Evolutionary conservation across 2,888 invertebrate species (phyloP).

Genomic region (Epistrophella euchroma): DNA sequence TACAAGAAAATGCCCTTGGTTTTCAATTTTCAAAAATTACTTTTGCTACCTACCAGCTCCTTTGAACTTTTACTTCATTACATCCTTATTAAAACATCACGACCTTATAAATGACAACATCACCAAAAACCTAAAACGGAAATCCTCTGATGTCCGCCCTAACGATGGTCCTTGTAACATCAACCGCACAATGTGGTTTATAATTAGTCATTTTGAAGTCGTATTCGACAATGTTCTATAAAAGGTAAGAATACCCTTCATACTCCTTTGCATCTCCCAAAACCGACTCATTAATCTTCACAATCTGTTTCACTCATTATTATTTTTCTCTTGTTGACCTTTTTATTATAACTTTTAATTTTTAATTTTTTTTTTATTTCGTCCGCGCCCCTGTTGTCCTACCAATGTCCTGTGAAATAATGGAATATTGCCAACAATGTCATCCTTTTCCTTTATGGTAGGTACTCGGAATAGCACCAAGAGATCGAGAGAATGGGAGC

Average conservation of each 20-base stretch:
- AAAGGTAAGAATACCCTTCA: slow-evolving; percentile 27
- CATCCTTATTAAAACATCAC: slow-evolving; percentile 10
- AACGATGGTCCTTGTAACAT: slow-evolving; percentile 39
- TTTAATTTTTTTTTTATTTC: background rate
- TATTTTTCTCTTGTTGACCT: slow-evolving; percentile 60
- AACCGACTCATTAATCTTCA: slow-evolving; percentile 26
- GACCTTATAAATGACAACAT: slow-evolving; percentile 38
- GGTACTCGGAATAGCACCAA: background rate
- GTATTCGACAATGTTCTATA: slow-evolving; percentile 29
- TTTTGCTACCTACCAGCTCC: background rate
- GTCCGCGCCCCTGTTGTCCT: slow-evolving; percentile 9
- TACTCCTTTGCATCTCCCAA: background rate
- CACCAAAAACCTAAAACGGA: slow-evolving; percentile 45
- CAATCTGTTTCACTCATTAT: slow-evolving; percentile 53
- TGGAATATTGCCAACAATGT: slow-evolving; percentile 57
- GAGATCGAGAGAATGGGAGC: background rate
- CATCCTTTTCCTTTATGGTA: slow-evolving; percentile 36
- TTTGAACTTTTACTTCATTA: slow-evolving; percentile 15
- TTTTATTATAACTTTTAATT: slow-evolving; percentile 13
- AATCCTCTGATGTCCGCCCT: slow-evolving; percentile 60
- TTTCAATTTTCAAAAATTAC: slow-evolving; percentile 21
- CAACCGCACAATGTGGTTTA: slow-evolving; percentile 54
- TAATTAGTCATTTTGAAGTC: slow-evolving; percentile 68
- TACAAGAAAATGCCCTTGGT: background rate
- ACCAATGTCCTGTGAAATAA: slow-evolving; percentile 41